These are phyloP conservation scores for Pheucticus melanocephalus DNA, from an alignment of 2,113 vertebrate species.

Conservation along the genomic window DNA sequence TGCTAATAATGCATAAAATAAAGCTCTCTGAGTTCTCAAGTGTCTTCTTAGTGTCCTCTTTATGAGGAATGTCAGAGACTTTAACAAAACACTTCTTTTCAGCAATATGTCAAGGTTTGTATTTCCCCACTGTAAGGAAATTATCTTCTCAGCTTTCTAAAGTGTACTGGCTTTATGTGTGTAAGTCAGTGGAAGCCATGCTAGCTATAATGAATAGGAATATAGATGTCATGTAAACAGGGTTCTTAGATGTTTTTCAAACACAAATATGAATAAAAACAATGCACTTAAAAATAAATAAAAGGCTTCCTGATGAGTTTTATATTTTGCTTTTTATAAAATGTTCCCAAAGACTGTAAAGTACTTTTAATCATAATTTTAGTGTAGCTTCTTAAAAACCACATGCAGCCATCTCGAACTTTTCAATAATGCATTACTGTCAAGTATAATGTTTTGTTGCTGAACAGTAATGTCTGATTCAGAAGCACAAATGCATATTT, in stretches of 20 bases:
- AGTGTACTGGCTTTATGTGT: not conserved
- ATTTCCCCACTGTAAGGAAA: not conserved
- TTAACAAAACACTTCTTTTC: not conserved
- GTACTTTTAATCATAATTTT: slow-evolving; percentile 22
- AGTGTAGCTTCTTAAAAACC: slow-evolving; percentile 18
- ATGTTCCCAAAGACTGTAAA: not conserved
- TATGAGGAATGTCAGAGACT: not conserved
- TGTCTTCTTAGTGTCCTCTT: not conserved
- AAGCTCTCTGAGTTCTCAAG: not conserved
- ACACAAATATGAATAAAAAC: not conserved
- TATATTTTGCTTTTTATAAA: slow-evolving; percentile 1
- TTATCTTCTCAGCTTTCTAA: not conserved
- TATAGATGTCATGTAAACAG: not conserved
- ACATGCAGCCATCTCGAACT: slow-evolving; percentile 4
- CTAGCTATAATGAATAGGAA: not conserved
- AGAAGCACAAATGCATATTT: not conserved
- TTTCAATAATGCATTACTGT: slow-evolving; percentile 27
- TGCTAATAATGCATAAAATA: not conserved
- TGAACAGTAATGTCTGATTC: slow-evolving; percentile 4
- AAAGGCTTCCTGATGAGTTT: slow-evolving; percentile 13
- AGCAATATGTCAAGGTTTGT: not conserved
- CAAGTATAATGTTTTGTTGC: slow-evolving; percentile 20
- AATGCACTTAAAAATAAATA: not conserved
- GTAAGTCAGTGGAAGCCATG: not conserved
- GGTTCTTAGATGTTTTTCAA: not conserved